A percentile compares a stretch with the other conserved stretches of the same genome.
phyloP scores from a whole-genome alignment of 1,140 invertebrate genomes.

The Asobara japonica region DNA sequence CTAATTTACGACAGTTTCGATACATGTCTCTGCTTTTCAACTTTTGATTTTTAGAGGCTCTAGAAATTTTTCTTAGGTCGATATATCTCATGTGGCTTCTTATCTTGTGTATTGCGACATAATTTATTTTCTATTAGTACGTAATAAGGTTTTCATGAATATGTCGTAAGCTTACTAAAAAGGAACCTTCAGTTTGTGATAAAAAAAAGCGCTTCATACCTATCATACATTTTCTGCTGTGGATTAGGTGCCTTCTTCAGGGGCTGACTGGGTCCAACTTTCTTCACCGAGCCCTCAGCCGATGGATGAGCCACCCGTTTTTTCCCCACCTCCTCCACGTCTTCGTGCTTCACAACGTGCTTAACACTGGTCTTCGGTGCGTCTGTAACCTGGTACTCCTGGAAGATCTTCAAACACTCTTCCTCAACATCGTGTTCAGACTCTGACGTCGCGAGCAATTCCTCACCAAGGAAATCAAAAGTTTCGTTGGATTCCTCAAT shows the following conservation, averaged over 20 bases:
- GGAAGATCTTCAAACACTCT: constrained; percentile 80
- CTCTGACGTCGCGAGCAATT: constrained; percentile 55
- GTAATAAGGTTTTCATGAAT: too few species aligned
- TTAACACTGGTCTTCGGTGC: constrained; percentile 48
- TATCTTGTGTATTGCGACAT: too few species aligned
- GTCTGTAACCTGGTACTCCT: constrained; percentile 64
- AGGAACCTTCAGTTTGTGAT: too few species aligned
- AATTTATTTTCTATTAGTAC: too few species aligned
- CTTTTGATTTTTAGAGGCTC: too few species aligned
- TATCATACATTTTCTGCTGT: constrained; percentile 60
- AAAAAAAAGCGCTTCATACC: too few species aligned
- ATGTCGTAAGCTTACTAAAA: too few species aligned
- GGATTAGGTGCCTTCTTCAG: constrained; percentile 54
- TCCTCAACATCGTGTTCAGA: constrained; percentile 73
- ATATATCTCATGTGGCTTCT: too few species aligned
- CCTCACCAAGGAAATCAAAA: constrained; percentile 39
- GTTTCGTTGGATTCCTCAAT: constrained; percentile 39
- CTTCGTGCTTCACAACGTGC: constrained; percentile 45
- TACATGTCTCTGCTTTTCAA: too few species aligned
- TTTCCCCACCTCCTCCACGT: constrained; percentile 51
- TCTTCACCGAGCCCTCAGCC: constrained; percentile 42
- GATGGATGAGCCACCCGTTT: constrained; percentile 62
- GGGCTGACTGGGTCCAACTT: constrained; percentile 48
- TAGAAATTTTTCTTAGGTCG: too few species aligned
- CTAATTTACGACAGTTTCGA: too few species aligned